Percentiles rank a stretch among this genome's conserved stretches.
These are phyloP conservation scores for Drosophila neocordata DNA, from an alignment of 1,140 invertebrate genomes.

Conservation along the genomic window DNA sequence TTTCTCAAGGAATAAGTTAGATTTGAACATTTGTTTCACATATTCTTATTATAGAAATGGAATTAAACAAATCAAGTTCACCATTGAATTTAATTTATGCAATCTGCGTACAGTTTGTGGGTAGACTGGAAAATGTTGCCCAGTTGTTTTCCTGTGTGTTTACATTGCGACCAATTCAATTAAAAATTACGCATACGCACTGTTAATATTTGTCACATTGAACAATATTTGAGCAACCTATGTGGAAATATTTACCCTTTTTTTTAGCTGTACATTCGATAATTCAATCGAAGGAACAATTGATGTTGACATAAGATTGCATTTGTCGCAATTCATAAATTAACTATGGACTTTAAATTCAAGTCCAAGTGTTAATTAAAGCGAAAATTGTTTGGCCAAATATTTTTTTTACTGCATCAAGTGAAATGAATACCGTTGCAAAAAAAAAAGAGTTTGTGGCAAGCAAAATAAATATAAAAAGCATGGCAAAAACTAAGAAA, in stretches of 20 bases:
- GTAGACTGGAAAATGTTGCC: conserved; percentile 17
- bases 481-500: conserved; percentile 27
- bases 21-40: too few species aligned
- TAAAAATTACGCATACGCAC: conserved; percentile 79
- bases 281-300: conserved; percentile 49
- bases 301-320: conserved; percentile 6
- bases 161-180: conserved; percentile 71
- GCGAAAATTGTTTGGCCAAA: conserved; percentile 51
- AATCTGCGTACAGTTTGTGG: conserved; percentile 56
- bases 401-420: conserved; percentile 48
- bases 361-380: conserved; percentile 66
- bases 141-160: conserved; percentile 46
- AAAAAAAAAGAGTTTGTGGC: conserved; percentile 42
- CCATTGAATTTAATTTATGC: conserved; percentile 68
- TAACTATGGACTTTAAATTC: conserved; percentile 1
- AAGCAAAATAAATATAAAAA: conserved; percentile 57
- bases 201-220: conserved; percentile 66
- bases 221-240: conserved; percentile 55
- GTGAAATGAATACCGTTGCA: conserved; percentile 61
- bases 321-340: conserved; percentile 12
- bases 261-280: conserved; percentile 42
- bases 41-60: too few species aligned
- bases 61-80: conserved; percentile 49
- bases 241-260: conserved; percentile 38
- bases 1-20: too few species aligned